phyloP scores from a whole-genome alignment of 2,113 vertebrate species.

The Pelecanoides urinatrix region DNA sequence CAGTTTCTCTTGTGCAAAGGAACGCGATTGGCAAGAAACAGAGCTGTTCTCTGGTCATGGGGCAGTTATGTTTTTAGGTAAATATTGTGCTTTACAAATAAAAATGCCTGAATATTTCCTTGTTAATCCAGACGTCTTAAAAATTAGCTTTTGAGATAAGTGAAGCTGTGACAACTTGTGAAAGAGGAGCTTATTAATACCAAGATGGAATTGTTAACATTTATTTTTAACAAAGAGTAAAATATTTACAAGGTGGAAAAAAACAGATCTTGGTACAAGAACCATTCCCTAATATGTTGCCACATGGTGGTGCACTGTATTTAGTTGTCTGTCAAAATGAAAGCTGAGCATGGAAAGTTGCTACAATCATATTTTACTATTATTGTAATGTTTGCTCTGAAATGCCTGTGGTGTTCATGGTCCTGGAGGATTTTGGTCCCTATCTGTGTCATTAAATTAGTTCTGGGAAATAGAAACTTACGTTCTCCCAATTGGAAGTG shows the following conservation, averaged over 20 bases:
- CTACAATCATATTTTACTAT: background rate
- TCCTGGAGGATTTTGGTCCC: background rate
- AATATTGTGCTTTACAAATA: background rate
- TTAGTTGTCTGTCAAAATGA: constrained; percentile 51
- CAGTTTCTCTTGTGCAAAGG: background rate
- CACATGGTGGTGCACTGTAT: constrained; percentile 59
- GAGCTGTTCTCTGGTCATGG: background rate
- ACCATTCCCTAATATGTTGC: constrained; percentile 4
- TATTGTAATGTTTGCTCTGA: background rate
- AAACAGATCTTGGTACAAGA: background rate
- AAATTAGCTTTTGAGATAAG: background rate
- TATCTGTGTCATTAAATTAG: background rate
- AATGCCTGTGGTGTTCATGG: background rate
- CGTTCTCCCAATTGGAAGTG: background rate
- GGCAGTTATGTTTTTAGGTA: background rate
- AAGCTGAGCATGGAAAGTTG: background rate
- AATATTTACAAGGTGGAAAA: background rate
- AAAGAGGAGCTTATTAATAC: background rate
- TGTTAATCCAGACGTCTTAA: background rate
- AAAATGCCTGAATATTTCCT: background rate
- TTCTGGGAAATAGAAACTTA: background rate
- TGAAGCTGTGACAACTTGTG: background rate
- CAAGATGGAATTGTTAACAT: background rate
- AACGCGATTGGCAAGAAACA: background rate
- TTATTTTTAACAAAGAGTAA: background rate